Evolutionary conservation across 2,888 invertebrate genomes (phyloP).

Genomic region (Altica lythri): DNA sequence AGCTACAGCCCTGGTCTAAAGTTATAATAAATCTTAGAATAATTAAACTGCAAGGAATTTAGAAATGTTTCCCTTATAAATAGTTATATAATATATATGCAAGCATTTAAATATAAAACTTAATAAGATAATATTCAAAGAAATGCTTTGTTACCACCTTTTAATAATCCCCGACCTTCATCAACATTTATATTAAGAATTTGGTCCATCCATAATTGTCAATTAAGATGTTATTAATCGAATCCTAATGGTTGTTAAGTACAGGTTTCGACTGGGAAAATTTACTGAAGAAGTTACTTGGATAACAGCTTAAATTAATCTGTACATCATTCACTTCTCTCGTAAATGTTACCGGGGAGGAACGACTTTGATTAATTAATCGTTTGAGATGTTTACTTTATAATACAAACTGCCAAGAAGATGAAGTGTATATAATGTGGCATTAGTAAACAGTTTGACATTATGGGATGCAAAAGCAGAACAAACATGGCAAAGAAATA

Average conservation of each 20-base stretch:
- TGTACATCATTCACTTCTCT: conserved; percentile 18
- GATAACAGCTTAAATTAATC: conserved; percentile 22
- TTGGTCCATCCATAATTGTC: conserved; percentile 20
- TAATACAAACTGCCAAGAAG: conserved; percentile 2
- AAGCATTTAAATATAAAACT: too few species aligned
- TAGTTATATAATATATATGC: too few species aligned
- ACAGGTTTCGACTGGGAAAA: neutral
- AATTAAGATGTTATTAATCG: conserved; percentile 22
- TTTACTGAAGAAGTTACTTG: conserved; percentile 21
- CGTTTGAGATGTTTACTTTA: conserved; percentile 11
- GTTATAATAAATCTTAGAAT: too few species aligned
- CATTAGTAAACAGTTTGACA: neutral
- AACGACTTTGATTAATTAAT: conserved; percentile 25
- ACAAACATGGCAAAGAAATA: too few species aligned
- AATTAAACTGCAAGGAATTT: too few species aligned
- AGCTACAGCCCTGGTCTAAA: too few species aligned
- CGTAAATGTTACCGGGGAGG: conserved; percentile 12
- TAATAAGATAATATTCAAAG: too few species aligned
- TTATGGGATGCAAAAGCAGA: too few species aligned
- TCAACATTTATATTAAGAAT: too few species aligned
- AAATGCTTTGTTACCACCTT: too few species aligned
- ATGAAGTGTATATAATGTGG: conserved; percentile 1
- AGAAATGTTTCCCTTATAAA: too few species aligned
- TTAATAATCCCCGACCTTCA: too few species aligned
- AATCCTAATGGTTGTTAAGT: conserved; percentile 13